phyloP scores from a whole-genome alignment of 2,113 vertebrate genomes.

The Protobothrops mucrosquamatus region DNA sequence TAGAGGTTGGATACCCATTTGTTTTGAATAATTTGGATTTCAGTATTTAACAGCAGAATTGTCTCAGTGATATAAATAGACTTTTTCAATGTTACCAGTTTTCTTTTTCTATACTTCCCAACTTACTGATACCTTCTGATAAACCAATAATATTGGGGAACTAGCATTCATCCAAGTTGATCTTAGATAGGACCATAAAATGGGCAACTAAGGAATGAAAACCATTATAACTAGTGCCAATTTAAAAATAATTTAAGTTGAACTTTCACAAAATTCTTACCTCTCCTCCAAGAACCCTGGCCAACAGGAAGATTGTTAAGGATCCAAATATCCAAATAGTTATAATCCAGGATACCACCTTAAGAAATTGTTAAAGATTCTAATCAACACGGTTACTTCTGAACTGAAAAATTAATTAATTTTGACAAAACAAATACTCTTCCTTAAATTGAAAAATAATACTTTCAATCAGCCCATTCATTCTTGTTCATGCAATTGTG shows the following conservation, averaged over 20 bases:
- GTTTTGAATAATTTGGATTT: background rate
- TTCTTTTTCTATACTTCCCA: background rate
- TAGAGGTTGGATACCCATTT: background rate
- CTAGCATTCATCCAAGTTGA: background rate
- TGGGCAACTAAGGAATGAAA: background rate
- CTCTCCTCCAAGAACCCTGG: conserved; percentile 96
- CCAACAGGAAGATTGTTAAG: conserved; percentile 93
- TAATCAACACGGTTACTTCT: background rate
- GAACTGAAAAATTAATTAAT: background rate
- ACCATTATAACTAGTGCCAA: background rate
- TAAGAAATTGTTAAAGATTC: conserved; percentile 20
- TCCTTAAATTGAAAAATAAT: background rate
- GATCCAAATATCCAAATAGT: conserved; percentile 99
- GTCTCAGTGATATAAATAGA: background rate
- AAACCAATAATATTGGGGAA: background rate
- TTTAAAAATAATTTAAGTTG: background rate
- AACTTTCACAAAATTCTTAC: conserved; percentile 71
- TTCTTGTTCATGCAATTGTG: background rate
- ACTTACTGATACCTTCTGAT: background rate
- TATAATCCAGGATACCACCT: conserved; percentile 99
- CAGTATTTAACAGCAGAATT: background rate
- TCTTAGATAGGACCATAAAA: background rate
- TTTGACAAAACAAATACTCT: background rate
- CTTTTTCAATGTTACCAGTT: background rate
- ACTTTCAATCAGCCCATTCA: background rate